Base-by-base conservation (phyloP, 2,888 invertebrate species). In the Polyommatus icarus region DNA sequence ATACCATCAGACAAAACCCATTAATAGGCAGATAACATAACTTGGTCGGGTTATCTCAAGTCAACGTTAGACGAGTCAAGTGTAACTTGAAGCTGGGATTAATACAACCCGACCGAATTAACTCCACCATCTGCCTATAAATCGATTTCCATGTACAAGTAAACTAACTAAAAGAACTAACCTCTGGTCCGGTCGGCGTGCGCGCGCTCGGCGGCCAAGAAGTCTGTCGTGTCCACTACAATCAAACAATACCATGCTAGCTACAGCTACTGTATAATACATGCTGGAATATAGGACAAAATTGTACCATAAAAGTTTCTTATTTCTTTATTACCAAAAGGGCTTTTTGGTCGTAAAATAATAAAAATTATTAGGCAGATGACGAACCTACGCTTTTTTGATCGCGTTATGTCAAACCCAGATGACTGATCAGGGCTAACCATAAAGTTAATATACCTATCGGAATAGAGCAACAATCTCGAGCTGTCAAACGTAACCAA, bases 141-240 rank as follows among this genome's bases (percentile, higher is more conserved):
- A 54, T 18, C 18, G 4, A 54, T 54, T 18, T 54, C 18, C 15
- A 15, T 54, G 15, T 50, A 40, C 8, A 40, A 8, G 50, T 50
- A 7, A 54, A 54, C 54, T 50, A 50, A 61, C 46, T 59, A 18
- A 29, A n/a, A 71, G 36, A 67, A 85, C 88, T 84, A 82, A 94
- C 94, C 93, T 93, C 89, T 90, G 75, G 89, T 92, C 83, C 91
- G 79, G 77, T 94, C 93, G 36, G 90, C 90, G 85, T 93, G 92
- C 1, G 89, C 86, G 10, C 94, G 83, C 82, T 94, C 94, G 18
- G 89, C 87, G 79, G 91, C 89, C 89, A 94, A 87, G 88, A 94
- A 94, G 85, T 94, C 88, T 78, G 90, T 90, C 73, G 92, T 88
- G 80, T 93, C 91, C 82, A 87, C 91, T 92, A 89, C 78, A 82